Conservation (phyloP, 2,888 invertebrate species). For the Capitulum mitella region DNA sequence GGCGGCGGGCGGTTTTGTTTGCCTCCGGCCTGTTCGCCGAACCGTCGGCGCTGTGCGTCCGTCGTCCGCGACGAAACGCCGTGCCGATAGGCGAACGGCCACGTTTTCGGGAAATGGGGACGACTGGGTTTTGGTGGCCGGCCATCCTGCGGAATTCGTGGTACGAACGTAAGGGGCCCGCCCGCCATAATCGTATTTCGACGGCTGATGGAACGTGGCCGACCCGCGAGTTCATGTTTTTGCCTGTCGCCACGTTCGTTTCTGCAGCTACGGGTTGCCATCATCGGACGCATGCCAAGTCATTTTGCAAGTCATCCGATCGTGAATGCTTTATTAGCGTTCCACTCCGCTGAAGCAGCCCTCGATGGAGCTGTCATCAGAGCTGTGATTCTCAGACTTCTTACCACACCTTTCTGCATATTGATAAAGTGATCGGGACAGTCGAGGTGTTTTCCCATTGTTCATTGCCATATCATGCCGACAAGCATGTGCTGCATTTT, state of each 20-base stretch:
- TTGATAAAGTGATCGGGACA: background rate
- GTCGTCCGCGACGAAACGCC: background rate
- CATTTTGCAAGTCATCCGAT: background rate
- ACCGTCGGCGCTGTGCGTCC: background rate
- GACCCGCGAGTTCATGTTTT: background rate
- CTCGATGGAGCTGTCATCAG: background rate
- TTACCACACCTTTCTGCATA: background rate
- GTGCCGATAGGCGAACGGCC: background rate
- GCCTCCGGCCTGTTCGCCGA: background rate
- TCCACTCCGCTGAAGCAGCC: slow-evolving; percentile 29
- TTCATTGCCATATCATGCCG: slow-evolving; percentile 28
- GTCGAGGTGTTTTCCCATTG: slow-evolving; percentile 25
- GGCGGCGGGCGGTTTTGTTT: background rate
- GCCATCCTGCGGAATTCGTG: background rate
- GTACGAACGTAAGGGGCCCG: background rate
- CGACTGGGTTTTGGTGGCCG: background rate
- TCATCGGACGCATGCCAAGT: background rate
- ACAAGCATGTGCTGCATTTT: slow-evolving; percentile 26
- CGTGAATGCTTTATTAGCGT: slow-evolving; percentile 25
- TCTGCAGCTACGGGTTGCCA: no score
- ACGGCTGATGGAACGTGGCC: background rate
- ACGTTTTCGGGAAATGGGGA: background rate
- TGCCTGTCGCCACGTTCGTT: no score
- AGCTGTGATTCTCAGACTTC: background rate
- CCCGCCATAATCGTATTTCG: background rate